Conservation (phyloP, 2,113 vertebrate genomes). For the Rostratula benghalensis region DNA sequence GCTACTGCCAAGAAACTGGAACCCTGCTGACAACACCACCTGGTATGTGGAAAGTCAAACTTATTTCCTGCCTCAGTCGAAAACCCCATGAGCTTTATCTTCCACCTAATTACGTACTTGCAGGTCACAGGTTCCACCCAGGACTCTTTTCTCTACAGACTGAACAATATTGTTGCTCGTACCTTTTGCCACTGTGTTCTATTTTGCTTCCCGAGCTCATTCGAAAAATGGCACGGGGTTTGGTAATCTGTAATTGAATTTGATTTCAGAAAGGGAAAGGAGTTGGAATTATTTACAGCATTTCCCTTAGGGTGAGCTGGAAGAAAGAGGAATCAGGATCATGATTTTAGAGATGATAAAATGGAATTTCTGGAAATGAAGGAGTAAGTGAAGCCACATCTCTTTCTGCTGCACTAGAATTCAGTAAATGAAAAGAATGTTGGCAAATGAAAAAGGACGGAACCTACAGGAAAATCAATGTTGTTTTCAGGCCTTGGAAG, state of each 20-base stretch:
- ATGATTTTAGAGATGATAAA: background rate
- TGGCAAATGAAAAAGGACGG: background rate
- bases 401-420: background rate
- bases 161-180: background rate
- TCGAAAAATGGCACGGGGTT: background rate
- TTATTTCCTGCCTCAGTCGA: background rate
- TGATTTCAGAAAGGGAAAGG: background rate
- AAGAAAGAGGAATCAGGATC: background rate
- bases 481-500: background rate
- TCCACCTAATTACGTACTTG: background rate
- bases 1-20: constrained; percentile 85
- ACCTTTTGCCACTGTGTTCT: background rate
- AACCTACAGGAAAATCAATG: background rate
- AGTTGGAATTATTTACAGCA: background rate
- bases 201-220: background rate
- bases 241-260: background rate
- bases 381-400: background rate
- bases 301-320: background rate
- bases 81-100: background rate
- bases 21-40: constrained; percentile 85
- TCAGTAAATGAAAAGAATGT: background rate
- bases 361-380: background rate
- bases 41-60: constrained; percentile 74
- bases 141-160: background rate
- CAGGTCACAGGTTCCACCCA: background rate